Conservation (phyloP, 2,797 vertebrate genomes). For the Rhynchotus rufescens region DNA sequence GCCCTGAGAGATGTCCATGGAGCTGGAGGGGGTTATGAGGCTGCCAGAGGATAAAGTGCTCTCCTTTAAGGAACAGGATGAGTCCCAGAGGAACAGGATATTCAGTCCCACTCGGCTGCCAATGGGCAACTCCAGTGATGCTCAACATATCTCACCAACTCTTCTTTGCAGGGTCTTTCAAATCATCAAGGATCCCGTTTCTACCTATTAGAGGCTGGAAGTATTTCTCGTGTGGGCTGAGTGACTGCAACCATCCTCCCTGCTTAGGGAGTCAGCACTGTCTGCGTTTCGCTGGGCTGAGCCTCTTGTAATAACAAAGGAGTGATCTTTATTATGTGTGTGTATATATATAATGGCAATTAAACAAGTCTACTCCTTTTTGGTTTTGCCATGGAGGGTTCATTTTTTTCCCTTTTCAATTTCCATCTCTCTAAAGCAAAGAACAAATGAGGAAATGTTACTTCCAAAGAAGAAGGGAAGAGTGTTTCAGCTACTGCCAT, state of each 20-base stretch:
- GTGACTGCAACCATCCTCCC: neutral
- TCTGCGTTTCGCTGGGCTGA: neutral
- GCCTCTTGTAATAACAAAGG: neutral
- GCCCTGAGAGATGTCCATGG: neutral
- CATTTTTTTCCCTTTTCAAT: neutral
- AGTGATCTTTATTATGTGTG: too few relatives aligned
- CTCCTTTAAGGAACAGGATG: neutral
- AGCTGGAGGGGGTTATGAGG: neutral
- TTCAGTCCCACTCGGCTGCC: too few relatives aligned
- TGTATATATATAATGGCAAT: fast-evolving
- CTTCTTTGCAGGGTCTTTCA: neutral
- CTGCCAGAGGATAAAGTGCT: neutral
- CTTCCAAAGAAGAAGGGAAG: neutral
- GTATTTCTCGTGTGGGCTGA: neutral
- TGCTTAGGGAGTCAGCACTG: neutral
- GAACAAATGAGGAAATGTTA: too few relatives aligned
- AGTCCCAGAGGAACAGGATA: too few relatives aligned
- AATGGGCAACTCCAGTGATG: fast-evolving
- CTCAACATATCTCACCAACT: neutral
- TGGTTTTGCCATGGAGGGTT: fast-evolving
- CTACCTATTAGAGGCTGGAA: fast-evolving
- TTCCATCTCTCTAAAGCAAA: neutral
- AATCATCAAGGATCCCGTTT: neutral
- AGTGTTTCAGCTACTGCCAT: too few relatives aligned
- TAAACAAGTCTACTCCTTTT: neutral